Base-by-base conservation (phyloP, 2,113 vertebrate genomes). In the Bubo bubo region DNA sequence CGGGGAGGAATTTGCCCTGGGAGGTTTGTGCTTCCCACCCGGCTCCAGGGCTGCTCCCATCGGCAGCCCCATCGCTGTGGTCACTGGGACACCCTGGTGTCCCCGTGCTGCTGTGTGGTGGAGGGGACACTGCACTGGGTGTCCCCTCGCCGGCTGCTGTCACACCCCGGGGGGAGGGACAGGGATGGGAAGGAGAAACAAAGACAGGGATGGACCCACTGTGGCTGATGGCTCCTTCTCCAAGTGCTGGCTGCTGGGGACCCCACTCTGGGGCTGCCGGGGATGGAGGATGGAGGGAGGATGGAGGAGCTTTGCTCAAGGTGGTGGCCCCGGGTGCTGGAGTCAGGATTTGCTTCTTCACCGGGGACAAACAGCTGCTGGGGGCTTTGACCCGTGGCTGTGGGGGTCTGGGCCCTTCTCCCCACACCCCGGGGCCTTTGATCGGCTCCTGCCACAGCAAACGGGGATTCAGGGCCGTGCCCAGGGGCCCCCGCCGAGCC, bases 21-120 rank as follows among this genome's bases (percentile, higher is more conserved):
- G 79, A 80, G 59, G n/a, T 86, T 93, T 59, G 75, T 43, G 86
- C 63, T 79, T 80, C 83, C 63, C 5, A 3, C 34, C 52, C 1
- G 1, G 60, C 9, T 13, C 35, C 1, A 7, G 52, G n/a, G 67
- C 49, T 49, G 67, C 55, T 90, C 58, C 64, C 17, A 3, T 22
- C 3, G 1, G 35, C 85, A 8, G 64, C 56, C 32, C 47, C 35
- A 3, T 21, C 0, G 1, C 63, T 3, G 49, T 0, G 66, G 30
- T 19, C 66, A 4, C 0, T 2, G 82, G 60, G 67, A 6, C 2
- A 0, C 0, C 12, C 35, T 0, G 22, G 10, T 47, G 35, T 70
- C 92, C 41, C 56, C 6, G 10, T 1, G 18, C 56, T 27, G 90
- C 58, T 49, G 32, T 2, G 4, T 28, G 0, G 4, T 3, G 49